Evolutionary conservation across 2,797 vertebrate genomes (phyloP).

Genomic region (Hypotaenidia philippensis): DNA sequence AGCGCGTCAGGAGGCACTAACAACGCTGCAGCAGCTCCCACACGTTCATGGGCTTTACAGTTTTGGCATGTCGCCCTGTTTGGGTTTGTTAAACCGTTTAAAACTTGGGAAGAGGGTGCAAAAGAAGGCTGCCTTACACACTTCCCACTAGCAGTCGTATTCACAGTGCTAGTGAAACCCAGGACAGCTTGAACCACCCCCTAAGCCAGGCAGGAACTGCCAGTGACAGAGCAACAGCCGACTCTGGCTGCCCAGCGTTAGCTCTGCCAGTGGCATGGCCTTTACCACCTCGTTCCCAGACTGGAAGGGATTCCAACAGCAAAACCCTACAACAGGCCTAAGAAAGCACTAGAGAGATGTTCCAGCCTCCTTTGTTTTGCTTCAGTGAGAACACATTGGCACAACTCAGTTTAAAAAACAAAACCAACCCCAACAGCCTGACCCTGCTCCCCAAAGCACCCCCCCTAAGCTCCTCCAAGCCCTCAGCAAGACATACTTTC

Average conservation of each 20-base stretch:
- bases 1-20: background rate
- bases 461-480: background rate
- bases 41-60: background rate
- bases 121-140: background rate
- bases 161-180: background rate
- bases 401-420: constrained; percentile 38
- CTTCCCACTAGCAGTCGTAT: background rate
- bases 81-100: background rate
- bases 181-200: background rate
- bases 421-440: background rate
- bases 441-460: background rate
- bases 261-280: background rate
- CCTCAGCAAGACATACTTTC: constrained; percentile 75
- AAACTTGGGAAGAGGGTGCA: background rate
- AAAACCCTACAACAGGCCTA: background rate
- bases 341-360: background rate
- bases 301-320: constrained; percentile 9
- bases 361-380: background rate
- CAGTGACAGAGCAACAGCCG: background rate
- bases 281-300: background rate
- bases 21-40: background rate
- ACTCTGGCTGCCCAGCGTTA: background rate
- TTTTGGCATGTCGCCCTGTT: constrained; percentile 34
- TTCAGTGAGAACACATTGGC: constrained; percentile 71
- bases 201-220: background rate